Percentiles rank a stretch among this genome's conserved stretches.
phyloP scores from a whole-genome alignment of 2,888 invertebrate genomes.

The Brenthis daphne region DNA sequence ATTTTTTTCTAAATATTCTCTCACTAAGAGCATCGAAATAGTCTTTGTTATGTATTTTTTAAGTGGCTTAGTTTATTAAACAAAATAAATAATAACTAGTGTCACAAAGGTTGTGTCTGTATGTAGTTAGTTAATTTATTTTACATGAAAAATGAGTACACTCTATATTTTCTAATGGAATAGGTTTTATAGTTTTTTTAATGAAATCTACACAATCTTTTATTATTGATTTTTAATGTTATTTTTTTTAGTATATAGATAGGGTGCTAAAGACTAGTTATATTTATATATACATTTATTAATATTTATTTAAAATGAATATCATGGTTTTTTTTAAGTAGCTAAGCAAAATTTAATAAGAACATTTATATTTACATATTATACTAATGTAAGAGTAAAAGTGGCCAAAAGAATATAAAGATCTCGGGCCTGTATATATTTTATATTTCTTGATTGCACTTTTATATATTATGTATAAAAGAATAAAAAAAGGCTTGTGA shows the following conservation, averaged over 20 bases:
- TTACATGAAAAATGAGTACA: conserved; percentile 16
- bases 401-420: too few species aligned
- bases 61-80: conserved; percentile 5
- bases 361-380: too few species aligned
- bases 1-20: not conserved
- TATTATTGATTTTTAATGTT: not conserved
- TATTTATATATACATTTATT: too few species aligned
- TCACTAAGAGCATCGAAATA: not conserved
- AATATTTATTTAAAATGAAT: too few species aligned
- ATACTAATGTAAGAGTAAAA: too few species aligned
- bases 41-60: not conserved
- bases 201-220: not conserved
- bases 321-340: too few species aligned
- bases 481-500: conserved; percentile 69
- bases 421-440: not conserved
- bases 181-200: not conserved
- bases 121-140: conserved; percentile 13
- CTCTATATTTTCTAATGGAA: conserved; percentile 10
- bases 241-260: too few species aligned
- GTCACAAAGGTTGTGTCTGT: conserved; percentile 38
- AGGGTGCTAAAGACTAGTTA: too few species aligned
- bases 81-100: conserved; percentile 7
- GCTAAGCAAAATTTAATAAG: too few species aligned
- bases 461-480: conserved; percentile 16
- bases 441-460: not conserved